Evolutionary conservation across 2,888 invertebrate species (phyloP), one percentile per base, ranked within the genome.

Genomic region (Cryptocephalus primarius): DNA sequence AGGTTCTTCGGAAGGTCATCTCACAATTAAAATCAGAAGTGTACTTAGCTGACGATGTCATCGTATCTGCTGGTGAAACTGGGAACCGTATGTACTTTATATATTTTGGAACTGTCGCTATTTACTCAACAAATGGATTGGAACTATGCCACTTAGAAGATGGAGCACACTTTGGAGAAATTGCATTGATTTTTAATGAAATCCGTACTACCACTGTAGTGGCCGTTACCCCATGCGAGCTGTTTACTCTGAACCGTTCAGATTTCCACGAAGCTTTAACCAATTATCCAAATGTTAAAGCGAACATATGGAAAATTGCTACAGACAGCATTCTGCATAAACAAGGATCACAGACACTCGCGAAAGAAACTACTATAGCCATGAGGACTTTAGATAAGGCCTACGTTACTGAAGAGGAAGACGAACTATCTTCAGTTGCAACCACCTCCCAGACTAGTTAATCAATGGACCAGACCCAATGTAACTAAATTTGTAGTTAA

Each of bases 151-250:
- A 74, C 55, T 60, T 75, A 49, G 65, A 71, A 39, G 71, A 74
- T 50, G 74, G 71, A 8, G 63, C 66, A 3, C 65, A 71, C 53
- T 75, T 75, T 51, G 75, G 74, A 0, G 74, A 75, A 55, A 61
- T 72, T 34, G 65, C 70, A 0, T 50, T 74, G 39, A 58, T 75
- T 9, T 65, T 70, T 56, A 66, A 67, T 39, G 68, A 70, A 49
- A 61, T 61, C 8, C 60, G 70, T 11, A 59, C 65, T 1, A 71
- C 69, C 0, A 70, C 59, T 8, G 66, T 74, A 3, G 52, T 70
- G 1, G 74, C 75, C 0, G 60, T 71, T 10, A 72, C 73, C 50
- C 69, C 67, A 13, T 69, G 71, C 48, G 73, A 73, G 49, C 54
- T 74, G 33, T 69, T 67, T 45, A 54, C 63, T 13, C 51, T 75